Evolutionary conservation across 2,888 invertebrate genomes (phyloP).

Genomic region (Lycocerus yunnanus): DNA sequence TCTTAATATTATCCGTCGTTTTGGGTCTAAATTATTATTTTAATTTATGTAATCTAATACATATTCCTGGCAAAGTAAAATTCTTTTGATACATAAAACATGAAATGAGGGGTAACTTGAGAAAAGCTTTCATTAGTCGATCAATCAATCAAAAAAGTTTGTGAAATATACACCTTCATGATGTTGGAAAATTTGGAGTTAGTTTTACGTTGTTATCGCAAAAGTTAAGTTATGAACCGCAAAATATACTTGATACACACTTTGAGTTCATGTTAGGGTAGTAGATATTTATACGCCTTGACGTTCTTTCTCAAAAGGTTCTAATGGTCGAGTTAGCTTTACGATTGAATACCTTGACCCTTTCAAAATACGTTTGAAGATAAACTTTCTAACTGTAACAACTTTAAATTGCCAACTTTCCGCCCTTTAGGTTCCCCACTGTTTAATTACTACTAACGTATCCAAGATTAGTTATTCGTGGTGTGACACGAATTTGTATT

Average conservation of each 20-base stretch:
- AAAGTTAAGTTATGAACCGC: neutral
- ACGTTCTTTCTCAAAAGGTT: slow-evolving; percentile 12
- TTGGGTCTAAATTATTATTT: neutral
- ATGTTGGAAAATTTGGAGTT: neutral
- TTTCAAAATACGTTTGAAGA: slow-evolving; percentile 37
- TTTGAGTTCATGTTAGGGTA: slow-evolving; percentile 2
- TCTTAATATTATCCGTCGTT: neutral
- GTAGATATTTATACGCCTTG: slow-evolving; percentile 21
- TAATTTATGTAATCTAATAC: neutral
- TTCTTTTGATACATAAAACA: neutral
- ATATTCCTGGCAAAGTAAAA: neutral
- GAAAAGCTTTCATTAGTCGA: neutral
- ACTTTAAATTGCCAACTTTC: slow-evolving; percentile 39
- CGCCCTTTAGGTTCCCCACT: slow-evolving; percentile 15
- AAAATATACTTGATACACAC: neutral
- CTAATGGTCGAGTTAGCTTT: slow-evolving; percentile 28
- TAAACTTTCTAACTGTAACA: slow-evolving; percentile 39
- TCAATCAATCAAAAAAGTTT: neutral
- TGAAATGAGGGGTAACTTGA: neutral
- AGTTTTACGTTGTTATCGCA: neutral
- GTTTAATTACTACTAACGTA: slow-evolving; percentile 25
- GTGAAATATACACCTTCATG: neutral
- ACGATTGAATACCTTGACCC: slow-evolving; percentile 38
- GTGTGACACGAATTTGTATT: neutral
- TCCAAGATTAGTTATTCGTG: slow-evolving; percentile 10